phyloP scores from a whole-genome alignment of 30 jellyfish, hydroid and myxozoan genomes.

The Calvadosia cruxmelitensis region DNA sequence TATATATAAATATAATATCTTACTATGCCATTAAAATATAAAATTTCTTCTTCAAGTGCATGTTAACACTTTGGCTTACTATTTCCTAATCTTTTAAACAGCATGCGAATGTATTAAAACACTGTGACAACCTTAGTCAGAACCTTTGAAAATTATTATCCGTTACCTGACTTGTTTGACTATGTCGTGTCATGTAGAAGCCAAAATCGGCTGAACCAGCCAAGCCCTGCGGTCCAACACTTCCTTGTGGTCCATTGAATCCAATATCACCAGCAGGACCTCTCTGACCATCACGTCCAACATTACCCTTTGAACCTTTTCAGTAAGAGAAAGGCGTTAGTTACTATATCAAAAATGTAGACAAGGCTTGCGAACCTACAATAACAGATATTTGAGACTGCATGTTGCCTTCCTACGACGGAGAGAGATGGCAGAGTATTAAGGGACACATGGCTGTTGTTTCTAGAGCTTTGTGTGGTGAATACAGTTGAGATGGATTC shows the following conservation, averaged over 20 bases:
- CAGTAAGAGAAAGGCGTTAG: background rate
- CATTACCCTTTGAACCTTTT: conserved; percentile 36
- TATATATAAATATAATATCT: too few relatives aligned
- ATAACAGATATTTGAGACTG: background rate
- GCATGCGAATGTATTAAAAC: too few relatives aligned
- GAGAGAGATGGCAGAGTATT: too few relatives aligned
- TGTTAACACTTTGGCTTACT: too few relatives aligned
- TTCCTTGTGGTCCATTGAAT: conserved; percentile 48
- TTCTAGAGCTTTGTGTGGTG: too few relatives aligned
- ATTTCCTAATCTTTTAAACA: too few relatives aligned
- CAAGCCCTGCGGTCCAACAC: conserved; percentile 63
- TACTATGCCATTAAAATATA: too few relatives aligned
- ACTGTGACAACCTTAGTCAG: background rate
- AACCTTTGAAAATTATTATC: background rate
- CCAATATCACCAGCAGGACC: conserved; percentile 62
- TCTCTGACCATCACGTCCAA: conserved; percentile 58
- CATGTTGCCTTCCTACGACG: too few relatives aligned
- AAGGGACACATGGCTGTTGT: too few relatives aligned
- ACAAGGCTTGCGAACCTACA: background rate
- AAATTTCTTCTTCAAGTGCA: too few relatives aligned
- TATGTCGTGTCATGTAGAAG: conserved; percentile 63
- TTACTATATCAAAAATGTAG: background rate
- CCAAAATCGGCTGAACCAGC: conserved; percentile 93
- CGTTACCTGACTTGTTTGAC: conserved; percentile 70
- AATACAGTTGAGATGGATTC: too few relatives aligned